Base-by-base conservation (phyloP, 2,888 invertebrate species). In the Yponomeuta sedellus region DNA sequence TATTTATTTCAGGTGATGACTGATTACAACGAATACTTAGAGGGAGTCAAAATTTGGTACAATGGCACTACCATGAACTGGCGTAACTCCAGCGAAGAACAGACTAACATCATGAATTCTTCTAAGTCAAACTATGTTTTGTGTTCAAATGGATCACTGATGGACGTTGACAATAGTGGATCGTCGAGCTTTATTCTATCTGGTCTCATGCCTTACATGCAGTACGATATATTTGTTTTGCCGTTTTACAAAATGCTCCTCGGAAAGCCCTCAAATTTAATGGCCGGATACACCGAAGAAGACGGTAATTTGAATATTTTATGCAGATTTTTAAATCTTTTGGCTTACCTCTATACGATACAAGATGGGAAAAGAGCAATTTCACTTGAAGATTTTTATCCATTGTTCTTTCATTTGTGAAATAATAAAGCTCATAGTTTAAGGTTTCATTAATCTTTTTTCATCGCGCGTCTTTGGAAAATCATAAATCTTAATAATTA, bases 211-310 rank as follows among this genome's bases (percentile, higher is more conserved):
- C 96, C 97, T 70, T 97, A 94, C 81, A 96, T 96, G 39, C 95
- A 95, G 79, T 98, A 98, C 81, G 97, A 98, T 84, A 95, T 98
- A 77, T 97, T 98, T 81, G 92, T 98, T 68, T 95, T 96, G 76
- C 98, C 98, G 0, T 98, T 96, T 84, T 97, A 95, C 82, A 95
- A 95, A 80, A 95, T 94, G 71, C 93, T 97, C 69, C 95, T 98
- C 78, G 98, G 98, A 6, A 96, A 96, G 77, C 98, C 98, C 12
- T 98, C 97, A 66, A 99, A 98, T 89, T 96, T 96, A 8, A 95
- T 96, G 88, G 92, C 95, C 16, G 96, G 96, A 25, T 94, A 94
- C 71, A 98, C 98, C 0, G 92, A 95, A 69, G 97, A 98, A 88
- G 98, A 98, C 82, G 94, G 94, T 94, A 78, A 87, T 86, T 68